phyloP scores from a whole-genome alignment of 2,113 vertebrate genomes.

The Silurus meridionalis region DNA sequence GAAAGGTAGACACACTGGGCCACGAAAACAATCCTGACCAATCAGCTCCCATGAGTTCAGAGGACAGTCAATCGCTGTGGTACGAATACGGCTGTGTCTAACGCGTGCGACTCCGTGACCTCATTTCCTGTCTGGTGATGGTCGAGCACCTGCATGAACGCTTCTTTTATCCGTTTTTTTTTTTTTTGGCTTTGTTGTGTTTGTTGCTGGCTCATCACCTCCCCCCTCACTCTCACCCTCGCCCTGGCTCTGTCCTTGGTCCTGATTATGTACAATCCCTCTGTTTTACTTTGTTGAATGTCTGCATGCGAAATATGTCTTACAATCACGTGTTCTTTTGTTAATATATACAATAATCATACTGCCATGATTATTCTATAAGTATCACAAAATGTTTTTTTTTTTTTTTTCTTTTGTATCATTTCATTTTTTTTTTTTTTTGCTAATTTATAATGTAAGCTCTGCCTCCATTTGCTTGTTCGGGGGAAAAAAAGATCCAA shows the following conservation, averaged over 20 bases:
- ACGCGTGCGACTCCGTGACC: slow-evolving; percentile 55
- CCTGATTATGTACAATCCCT: slow-evolving; percentile 42
- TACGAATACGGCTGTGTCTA: slow-evolving; percentile 97
- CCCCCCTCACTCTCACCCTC: neutral
- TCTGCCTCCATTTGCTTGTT: slow-evolving; percentile 33
- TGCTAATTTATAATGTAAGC: slow-evolving; percentile 28
- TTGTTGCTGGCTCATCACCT: slow-evolving; percentile 26
- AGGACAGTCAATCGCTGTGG: slow-evolving; percentile 92
- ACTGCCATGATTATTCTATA: slow-evolving; percentile 32
- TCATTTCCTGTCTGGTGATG: slow-evolving; percentile 22
- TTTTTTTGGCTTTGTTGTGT: neutral
- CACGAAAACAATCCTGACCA: slow-evolving; percentile 63
- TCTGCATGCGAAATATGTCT: slow-evolving; percentile 47
- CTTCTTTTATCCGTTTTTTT: slow-evolving; percentile 12
- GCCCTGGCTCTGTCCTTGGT: neutral
- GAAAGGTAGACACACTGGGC: slow-evolving; percentile 52
- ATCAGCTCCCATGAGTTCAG: slow-evolving; percentile 74
- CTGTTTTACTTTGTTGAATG: slow-evolving; percentile 53
- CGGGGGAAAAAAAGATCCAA: neutral
- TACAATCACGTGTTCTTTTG: neutral
- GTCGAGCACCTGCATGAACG: slow-evolving; percentile 46
- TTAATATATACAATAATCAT: slow-evolving; percentile 30
- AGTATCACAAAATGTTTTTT: slow-evolving; percentile 24
- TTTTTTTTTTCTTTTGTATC: slow-evolving; percentile 36
- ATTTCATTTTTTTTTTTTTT: slow-evolving; percentile 20